Evolutionary conservation across 23 tunicate genomes (phyloP), one percentile per base, ranked within the genome.

Genomic region (Phallusia fumigata): DNA sequence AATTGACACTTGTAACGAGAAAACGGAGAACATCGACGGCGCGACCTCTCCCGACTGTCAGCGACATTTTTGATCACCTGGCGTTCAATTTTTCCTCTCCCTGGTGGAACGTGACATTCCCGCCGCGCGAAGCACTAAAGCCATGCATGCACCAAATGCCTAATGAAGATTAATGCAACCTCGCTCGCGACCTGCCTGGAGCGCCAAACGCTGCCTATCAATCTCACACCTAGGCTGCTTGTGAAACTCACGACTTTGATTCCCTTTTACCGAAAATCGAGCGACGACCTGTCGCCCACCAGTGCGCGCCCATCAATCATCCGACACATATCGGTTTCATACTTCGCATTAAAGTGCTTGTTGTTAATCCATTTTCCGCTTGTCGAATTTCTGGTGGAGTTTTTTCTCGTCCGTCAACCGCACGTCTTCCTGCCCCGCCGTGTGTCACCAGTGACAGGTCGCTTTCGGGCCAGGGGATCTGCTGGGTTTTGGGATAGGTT

Each of bases 301-400:
- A 6, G 26, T 58, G 28, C 26, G 28, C 69, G 28, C 16, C 69
- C 26, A 58, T 58, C 69, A 24, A 58, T 58, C 69, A 58, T 3
- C 69, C 13, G 69, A 11, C 28, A 16, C 69, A 40, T 40, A 40
- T 40, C 47, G 47, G 47, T 40, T 58, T 58, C 69, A 58, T 58
- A 22, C 69, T 24, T 22, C 69, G 69, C 69, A 58, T 58, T 58
- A 58, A 58, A 58, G 69, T 58, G 69, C 69, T 24, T 58, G 69
- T 58, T 58, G 69, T 58, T 58, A 58, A 58, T 58, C 69, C 69
- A 58, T 58, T 58, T 58, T 58, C 28, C 69, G 69, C 69, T 21
- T 58, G 69, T 58, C 69, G 15, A 22, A 58, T 58, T 58, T 58
- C 69, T 58, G 69, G 69, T 58, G 69, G 69, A 24, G 69, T 58